A percentile compares a stretch with the other conserved stretches of the same genome.
These are phyloP conservation scores for Brachionus manjavacas DNA, from an alignment of 1,140 invertebrate species.

Conservation along the genomic window DNA sequence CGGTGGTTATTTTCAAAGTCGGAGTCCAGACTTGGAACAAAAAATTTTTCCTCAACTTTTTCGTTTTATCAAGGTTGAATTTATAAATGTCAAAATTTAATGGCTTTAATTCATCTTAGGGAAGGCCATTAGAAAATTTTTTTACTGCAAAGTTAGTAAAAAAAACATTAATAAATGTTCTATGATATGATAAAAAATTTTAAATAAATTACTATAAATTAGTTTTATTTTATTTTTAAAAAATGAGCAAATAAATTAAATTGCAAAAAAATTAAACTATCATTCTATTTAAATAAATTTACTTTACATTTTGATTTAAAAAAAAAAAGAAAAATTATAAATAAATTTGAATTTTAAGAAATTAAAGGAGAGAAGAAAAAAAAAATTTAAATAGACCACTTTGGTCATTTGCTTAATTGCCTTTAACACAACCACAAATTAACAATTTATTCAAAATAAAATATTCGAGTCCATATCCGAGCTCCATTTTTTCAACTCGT, in stretches of 20 bases:
- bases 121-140: background rate
- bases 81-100: too few species aligned
- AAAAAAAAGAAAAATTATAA: background rate
- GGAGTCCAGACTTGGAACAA: too few species aligned
- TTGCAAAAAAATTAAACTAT: background rate
- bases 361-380: background rate
- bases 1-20: too few species aligned
- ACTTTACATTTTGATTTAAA: background rate
- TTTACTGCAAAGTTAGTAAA: background rate
- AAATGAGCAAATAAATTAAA: background rate
- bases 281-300: background rate
- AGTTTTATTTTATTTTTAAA: background rate
- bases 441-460: slow-evolving; percentile 33
- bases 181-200: background rate
- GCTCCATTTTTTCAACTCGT: slow-evolving; percentile 31
- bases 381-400: background rate
- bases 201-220: background rate
- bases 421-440: background rate
- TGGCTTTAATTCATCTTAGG: too few species aligned
- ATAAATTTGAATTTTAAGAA: background rate
- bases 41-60: too few species aligned
- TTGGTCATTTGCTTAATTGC: background rate
- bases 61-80: too few species aligned
- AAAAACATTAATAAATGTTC: background rate
- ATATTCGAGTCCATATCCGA: slow-evolving; percentile 37